These are phyloP conservation scores for Yoshiicerus persimilis DNA, from an alignment of 1,140 invertebrate species.

Conservation along the genomic window DNA sequence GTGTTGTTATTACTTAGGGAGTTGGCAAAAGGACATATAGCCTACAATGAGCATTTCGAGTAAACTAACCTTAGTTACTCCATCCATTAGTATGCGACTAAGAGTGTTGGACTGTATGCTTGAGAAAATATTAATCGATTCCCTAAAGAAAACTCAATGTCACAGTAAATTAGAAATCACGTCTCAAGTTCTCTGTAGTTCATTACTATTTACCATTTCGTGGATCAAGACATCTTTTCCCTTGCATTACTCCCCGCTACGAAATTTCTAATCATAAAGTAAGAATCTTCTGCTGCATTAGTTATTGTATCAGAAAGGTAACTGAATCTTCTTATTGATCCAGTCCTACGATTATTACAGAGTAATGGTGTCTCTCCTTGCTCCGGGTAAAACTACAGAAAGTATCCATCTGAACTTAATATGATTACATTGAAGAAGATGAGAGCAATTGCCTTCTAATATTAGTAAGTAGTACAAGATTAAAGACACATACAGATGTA, in stretches of 20 bases:
- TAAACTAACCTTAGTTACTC: neutral
- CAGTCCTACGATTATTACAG: neutral
- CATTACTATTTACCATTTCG: neutral
- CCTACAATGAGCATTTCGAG: neutral
- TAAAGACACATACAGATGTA: no score
- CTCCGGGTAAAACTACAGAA: neutral
- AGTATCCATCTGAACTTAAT: neutral
- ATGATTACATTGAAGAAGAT: neutral
- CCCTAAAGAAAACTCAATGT: neutral
- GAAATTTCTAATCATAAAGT: neutral
- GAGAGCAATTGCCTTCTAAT: neutral
- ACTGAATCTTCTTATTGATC: neutral
- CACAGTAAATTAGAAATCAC: slow-evolving; percentile 4
- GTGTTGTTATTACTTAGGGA: neutral
- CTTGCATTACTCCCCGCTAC: neutral
- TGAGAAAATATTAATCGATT: slow-evolving; percentile 4
- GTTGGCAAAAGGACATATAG: neutral
- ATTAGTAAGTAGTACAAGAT: no score
- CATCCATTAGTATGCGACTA: neutral
- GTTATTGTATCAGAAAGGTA: neutral
- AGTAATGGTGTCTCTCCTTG: neutral
- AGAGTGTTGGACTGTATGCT: neutral
- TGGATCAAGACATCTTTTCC: neutral
- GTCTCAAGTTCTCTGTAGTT: neutral
- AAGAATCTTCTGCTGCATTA: neutral